Conservation (phyloP, 2,113 vertebrate species). For the Engystomops pustulosus region DNA sequence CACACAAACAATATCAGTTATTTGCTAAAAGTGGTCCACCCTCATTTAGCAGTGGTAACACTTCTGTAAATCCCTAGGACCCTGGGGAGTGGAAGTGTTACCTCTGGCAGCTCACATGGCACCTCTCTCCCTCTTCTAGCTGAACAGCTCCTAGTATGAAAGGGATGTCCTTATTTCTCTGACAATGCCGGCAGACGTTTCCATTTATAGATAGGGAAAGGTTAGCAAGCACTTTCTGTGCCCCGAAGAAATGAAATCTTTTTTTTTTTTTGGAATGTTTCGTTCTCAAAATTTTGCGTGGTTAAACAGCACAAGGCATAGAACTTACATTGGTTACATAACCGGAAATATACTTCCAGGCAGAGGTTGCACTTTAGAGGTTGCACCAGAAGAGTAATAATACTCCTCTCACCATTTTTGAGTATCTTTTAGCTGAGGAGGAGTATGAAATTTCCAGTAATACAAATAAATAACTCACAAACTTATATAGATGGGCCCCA, state of each 20-base stretch:
- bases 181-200: constrained; percentile 40
- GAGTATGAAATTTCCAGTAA: too few species aligned
- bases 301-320: background rate
- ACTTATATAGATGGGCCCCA: too few species aligned
- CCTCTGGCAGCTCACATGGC: constrained; percentile 32
- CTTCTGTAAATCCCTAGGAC: background rate
- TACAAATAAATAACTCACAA: too few species aligned
- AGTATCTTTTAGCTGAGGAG: too few species aligned
- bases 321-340: background rate
- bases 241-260: background rate
- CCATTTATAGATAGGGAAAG: constrained; percentile 46
- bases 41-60: background rate
- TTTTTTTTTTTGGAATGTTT: background rate
- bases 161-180: constrained; percentile 51
- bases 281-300: background rate
- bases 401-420: too few species aligned
- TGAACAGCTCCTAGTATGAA: constrained; percentile 22
- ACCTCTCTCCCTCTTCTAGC: constrained; percentile 16
- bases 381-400: too few species aligned
- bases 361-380: too few species aligned
- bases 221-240: constrained; percentile 47
- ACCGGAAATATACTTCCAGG: background rate
- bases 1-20: too few species aligned
- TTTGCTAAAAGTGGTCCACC: too few species aligned
- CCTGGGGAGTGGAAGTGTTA: constrained; percentile 27